Evolutionary conservation across 1,140 invertebrate species (phyloP), one percentile per base, ranked within the genome.

Genomic region (Fopius arisanus): DNA sequence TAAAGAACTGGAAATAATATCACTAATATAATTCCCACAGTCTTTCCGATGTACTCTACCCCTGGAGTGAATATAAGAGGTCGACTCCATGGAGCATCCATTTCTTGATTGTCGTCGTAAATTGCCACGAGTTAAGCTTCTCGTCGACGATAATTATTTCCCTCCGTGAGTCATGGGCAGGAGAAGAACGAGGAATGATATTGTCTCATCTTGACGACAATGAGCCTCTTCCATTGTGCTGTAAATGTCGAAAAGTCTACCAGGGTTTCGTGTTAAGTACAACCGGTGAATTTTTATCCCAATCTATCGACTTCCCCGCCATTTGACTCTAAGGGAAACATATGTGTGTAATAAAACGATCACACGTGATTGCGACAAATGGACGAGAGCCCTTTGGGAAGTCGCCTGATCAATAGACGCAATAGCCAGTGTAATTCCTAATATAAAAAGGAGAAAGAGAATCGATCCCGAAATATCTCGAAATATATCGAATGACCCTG

Each of bases 61-160:
- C 37, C 7, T 26, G 7, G 16, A 28, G 54, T 23, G 54, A 59
- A 59, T 59, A 59, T 59, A 59, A 28, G 23, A 23, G 21, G 21
- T 59, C 23, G 54, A 28, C 54, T 59, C 19, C 23, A 59, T 28
- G 19, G 67, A 69, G 16, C 68, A 19, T 33, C 48, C 43, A 59
- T 59, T 33, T 31, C 48, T 70, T 51, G 43, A 41, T 69, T 48
- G 41, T 70, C 37, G 29, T 72, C 63, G 51, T 72, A 66, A 72
- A 72, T 72, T 72, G 70, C 70, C 62, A 43, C 70, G 37, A 72
- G 70, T 72, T 72, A 72, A 72, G 70, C 70, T 72, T 26, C 37
- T 72, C 70, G 62, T 62, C 62, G 70, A 48, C 62, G 51, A 66
- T 72, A 48, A 72, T 72, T 72, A 66, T 67, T 66, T 72, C 12